A percentile compares a stretch with the other conserved stretches of the same genome.
phyloP scores from a whole-genome alignment of 2,113 vertebrate species.

The Craseonycteris thonglongyai region DNA sequence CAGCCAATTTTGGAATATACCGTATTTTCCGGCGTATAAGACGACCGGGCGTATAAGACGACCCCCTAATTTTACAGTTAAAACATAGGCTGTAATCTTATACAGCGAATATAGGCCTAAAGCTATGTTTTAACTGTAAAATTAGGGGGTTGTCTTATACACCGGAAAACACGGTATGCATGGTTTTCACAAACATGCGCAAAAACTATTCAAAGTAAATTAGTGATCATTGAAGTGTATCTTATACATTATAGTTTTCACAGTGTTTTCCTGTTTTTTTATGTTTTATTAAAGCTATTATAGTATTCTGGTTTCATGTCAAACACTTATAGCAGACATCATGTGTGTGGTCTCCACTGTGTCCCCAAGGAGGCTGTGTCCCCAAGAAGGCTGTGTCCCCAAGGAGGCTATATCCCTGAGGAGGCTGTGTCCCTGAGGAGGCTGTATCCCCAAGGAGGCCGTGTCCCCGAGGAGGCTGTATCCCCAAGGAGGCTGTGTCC shows the following conservation, averaged over 20 bases:
- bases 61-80: too few relatives aligned
- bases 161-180: too few relatives aligned
- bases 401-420: neutral
- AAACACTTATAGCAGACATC: neutral
- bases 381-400: too few relatives aligned
- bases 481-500: too few relatives aligned
- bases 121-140: too few relatives aligned
- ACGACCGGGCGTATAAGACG: too few relatives aligned
- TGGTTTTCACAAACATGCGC: neutral
- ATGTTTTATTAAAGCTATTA: neutral
- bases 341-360: rapidly evolving
- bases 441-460: too few relatives aligned
- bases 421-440: neutral
- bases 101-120: too few relatives aligned
- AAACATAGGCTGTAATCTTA: too few relatives aligned
- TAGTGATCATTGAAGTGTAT: neutral
- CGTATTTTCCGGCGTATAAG: too few relatives aligned
- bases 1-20: neutral
- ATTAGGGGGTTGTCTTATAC: too few relatives aligned
- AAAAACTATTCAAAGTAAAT: neutral
- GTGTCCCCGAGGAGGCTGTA: too few relatives aligned
- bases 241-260: neutral
- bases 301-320: neutral
- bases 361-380: neutral
- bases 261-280: neutral